Conservation (phyloP, 2,113 vertebrate genomes). For the Campylomormyrus tamandua region DNA sequence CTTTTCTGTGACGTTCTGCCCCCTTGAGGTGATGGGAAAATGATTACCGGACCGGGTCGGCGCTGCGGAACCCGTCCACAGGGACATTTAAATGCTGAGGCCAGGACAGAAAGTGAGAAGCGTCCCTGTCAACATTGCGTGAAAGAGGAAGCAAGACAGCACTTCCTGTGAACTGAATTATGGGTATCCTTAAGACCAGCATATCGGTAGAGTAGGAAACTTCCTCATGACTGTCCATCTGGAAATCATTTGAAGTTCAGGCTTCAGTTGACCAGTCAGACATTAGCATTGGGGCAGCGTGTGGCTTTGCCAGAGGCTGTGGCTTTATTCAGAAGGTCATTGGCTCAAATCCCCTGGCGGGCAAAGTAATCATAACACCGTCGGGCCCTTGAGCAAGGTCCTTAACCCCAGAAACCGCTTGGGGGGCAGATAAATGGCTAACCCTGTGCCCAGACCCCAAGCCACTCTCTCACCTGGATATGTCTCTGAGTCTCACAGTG, state of each 20-base stretch:
- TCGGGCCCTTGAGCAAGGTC: background rate
- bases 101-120: background rate
- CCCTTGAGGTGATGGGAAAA: background rate
- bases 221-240: background rate
- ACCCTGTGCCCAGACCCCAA: background rate
- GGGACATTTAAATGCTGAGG: background rate
- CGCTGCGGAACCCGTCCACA: background rate
- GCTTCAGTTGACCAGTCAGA: background rate
- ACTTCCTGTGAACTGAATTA: background rate
- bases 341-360: background rate
- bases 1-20: background rate
- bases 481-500: background rate
- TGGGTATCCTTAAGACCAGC: background rate
- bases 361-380: background rate
- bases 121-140: background rate
- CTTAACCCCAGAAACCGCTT: background rate
- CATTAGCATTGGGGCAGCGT: background rate
- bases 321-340: background rate
- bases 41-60: no score
- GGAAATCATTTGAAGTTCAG: background rate
- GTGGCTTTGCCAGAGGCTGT: background rate
- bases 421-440: background rate
- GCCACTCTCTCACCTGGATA: background rate
- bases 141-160: background rate
- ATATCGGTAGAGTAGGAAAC: background rate